Base-by-base conservation (phyloP, 1,140 invertebrate species). In the Spodoptera frugiperda region DNA sequence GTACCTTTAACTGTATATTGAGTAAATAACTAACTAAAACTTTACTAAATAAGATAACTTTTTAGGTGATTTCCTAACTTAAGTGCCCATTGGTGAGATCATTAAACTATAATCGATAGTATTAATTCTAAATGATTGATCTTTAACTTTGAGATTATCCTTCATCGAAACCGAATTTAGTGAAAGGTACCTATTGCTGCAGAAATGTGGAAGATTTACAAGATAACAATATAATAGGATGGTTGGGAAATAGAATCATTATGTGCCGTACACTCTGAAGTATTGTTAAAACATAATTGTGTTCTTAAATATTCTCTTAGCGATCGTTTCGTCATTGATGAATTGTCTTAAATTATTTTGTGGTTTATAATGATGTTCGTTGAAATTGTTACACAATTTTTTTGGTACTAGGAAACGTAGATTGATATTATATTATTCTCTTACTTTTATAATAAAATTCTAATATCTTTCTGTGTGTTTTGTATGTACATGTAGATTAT, bases 151-250 rank as follows among this genome's bases (percentile, higher is more conserved):
- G 15, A 59, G 53, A 73, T 59, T 73, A 73, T 73, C 70, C 54
- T 59, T 59, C 70, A 59, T n/a, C 21, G 49, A 30, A 53, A n/a
- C 67, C 8, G 12, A 59, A 30, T 30, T 55, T 17, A 70, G 70
- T 78, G 77, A 78, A 78, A 78, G 77, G 77, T 44, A n/a, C n/a
- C n/a, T n/a, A 78, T 10, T 39, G 63, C 48, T 63, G 49, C 61
- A 78, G 53, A 78, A 78, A 75, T 74, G 55, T 78, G 51, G 17
- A 14, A 78, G 77, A 78, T 77, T 51, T 51, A 63, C 14, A 15
- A 77, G 76, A 77, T 77, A 77, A 72, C 57, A 65, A 49, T 61
- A 63, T 77, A 77, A 78, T 78, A 70, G 61, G 6, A 19, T 39
- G 33, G 53, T 78, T 74, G 63, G 2, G 71, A 57, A 74, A 78